Base-by-base conservation (phyloP, 2,113 vertebrate species). In the Fulica atra region DNA sequence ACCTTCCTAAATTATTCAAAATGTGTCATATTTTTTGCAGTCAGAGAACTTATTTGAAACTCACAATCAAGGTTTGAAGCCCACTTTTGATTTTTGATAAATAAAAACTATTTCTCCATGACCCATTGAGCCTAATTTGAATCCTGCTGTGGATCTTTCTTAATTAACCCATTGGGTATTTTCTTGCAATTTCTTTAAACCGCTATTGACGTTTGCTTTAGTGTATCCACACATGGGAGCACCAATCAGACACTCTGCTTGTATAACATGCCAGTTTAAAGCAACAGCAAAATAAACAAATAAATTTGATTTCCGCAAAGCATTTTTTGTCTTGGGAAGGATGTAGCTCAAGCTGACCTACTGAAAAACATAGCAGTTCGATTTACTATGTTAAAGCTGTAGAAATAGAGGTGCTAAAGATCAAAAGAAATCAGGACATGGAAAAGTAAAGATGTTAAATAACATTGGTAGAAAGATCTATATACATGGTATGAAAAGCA, bases 91-190 rank as follows among this genome's bases (percentile, higher is more conserved):
- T 88, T 93, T 70, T 79, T 74, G 84, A 69, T 78, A 91, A 91
- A 87, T 66, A 88, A 90, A 90, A 80, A 8, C 2, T 44, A 56
- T 86, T 95, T 96, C 90, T 81, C 53, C 38, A 11, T 77, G 77
- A 96, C 64, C 71, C 70, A 9, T 3, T 80, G 68, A 89, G 85
- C 68, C 56, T 86, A 61, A 93, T 94, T 94, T 95, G 69, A 89
- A 88, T 81, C 53, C 50, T 81, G 69, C 61, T 57, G 8, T 65
- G 80, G 86, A 95, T 92, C 72, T 48, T 81, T 40, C 35, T 61
- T 95, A 94, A 96, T 95, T 95, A 96, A 84, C 74, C 93, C 88
- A 35, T 28, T 46, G 95, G 86, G 92, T 92, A 96, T 96, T 95
- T 81, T 60, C n/a, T 79, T 84, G 25, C 19, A 33, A n/a, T 54